Base-by-base conservation (phyloP, 2,113 vertebrate genomes). In the Cyphomyrus discorhynchus region DNA sequence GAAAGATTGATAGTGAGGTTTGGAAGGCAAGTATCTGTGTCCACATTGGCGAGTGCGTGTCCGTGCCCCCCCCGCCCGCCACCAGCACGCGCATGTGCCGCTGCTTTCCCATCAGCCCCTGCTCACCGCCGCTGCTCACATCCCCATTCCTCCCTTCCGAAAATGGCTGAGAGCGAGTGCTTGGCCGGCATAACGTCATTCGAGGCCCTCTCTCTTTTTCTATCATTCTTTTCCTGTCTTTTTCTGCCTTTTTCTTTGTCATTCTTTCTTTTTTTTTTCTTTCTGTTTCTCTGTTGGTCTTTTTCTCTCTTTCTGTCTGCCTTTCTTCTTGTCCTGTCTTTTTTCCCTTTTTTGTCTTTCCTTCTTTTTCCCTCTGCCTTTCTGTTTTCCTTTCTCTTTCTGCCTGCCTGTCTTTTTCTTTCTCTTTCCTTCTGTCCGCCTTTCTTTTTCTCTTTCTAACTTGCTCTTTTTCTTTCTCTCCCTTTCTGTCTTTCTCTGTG, bases 1-100 rank as follows among this genome's bases (percentile, higher is more conserved):
- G 98, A 97, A 99, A 99, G 96, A 99, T 99, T 98, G 98, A 99
- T 99, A 99, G 98, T 98, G 98, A 99, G 96, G 96, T 99, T 97
- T 99, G 98, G 98, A 99, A 99, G 98, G 98, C 98, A 97, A 98
- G 98, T 99, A 99, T 98, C 21, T 42, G 5, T 89, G 77, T 82
- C 92, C 89, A 88, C 94, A n/a, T 35, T 93, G 93, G 80, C 91
- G 93, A 91, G 42, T 89, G 90, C 87, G 89, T 94, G 94, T 95
- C 70, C 90, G 88, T 24, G 50, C 49, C 5, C 6, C 27, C 27
- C 85, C 15, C 86, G 3, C 86, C 35, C 35, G 4, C 86, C 21
- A 8, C 53, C 87, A n/a, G 52, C 56, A 70, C 87, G 93, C 96
- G 96, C 96, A 97, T 88, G 96, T 94, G 45, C 95, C 92, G 91